Evolutionary conservation across 1,140 invertebrate genomes (phyloP), one percentile per base, ranked within the genome.

Genomic region (Rhysida immarginata): DNA sequence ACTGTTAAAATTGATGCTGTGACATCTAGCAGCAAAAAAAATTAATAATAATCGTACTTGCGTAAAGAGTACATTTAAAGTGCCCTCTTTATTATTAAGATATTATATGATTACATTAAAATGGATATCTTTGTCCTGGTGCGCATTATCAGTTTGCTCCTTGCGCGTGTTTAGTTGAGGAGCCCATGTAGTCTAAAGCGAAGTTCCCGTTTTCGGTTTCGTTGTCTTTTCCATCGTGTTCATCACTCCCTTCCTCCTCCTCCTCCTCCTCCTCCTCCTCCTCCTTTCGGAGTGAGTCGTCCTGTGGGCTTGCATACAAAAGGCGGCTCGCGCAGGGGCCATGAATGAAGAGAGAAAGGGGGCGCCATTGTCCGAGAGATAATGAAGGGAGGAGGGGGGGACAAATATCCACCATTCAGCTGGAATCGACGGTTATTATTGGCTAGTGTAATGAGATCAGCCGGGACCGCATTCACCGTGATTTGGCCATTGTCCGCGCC

Each of bases 371-470:
- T 65, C 20, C 20, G 54, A 57, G 56, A 59, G 57, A 67, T 69
- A 69, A 71, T 69, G 66, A 68, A 66, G 61, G 61, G 59, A 58
- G 61, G 60, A 61, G 61, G 59, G 60, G 56, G 59, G 58, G 59
- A 67, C 65, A 68, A 69, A 66, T 66, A 65, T 61, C 46, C 14
- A 29, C 61, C 59, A 62, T 66, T 65, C 60, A 66, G 21, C 53
- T 20, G 53, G 57, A 61, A 65, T 66, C 64, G 66, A 63, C 64
- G 63, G 60, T 60, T 60, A 65, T 67, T 67, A 65, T 67, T 57
- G 50, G 26, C 21, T 25, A 27, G 53, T 57, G 61, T 68, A 66
- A 68, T 66, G 65, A 65, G 66, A 68, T 68, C 66, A 65, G 64
- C 63, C 59, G 58, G 59, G 44, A 45, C 42, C 53, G 61, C 53